Evolutionary conservation across 23 tunicate genomes (phyloP).

Genomic region (Diplosoma virens): DNA sequence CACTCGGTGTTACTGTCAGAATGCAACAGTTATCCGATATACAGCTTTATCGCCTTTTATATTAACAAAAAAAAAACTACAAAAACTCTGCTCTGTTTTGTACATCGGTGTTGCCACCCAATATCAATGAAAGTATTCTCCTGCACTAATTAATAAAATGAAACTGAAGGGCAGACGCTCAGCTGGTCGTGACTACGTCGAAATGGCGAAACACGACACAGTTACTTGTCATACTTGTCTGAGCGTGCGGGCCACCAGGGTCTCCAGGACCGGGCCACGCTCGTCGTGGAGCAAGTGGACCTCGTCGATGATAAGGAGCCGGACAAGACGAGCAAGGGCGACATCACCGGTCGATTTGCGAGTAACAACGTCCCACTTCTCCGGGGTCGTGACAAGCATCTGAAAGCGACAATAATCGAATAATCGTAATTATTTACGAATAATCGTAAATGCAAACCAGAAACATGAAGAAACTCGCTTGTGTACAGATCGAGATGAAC

Average conservation of each 20-base stretch:
- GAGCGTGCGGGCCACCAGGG: conserved; percentile 93
- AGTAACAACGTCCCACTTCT: conserved; percentile 99
- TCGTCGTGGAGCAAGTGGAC: conserved; percentile 94
- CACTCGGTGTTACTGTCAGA: too few species aligned
- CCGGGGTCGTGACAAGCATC: conserved; percentile 97
- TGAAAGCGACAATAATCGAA: too few species aligned
- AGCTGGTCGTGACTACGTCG: too few species aligned
- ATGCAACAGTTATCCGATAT: not conserved
- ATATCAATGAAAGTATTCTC: not conserved
- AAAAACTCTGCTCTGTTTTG: not conserved
- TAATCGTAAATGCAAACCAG: too few species aligned
- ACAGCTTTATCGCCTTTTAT: not conserved
- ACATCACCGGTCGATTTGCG: conserved; percentile 91
- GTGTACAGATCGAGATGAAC: too few species aligned
- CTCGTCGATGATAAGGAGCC: conserved; percentile 94
- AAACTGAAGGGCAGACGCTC: not conserved
- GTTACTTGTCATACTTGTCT: conserved; percentile 56
- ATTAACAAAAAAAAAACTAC: too few species aligned
- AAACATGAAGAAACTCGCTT: too few species aligned
- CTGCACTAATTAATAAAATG: not conserved
- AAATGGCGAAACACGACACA: not conserved
- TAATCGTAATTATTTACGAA: too few species aligned
- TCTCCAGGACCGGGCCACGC: conserved; percentile 95
- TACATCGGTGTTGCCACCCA: too few species aligned
- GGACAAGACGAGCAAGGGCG: conserved; percentile 66